Base-by-base conservation (phyloP, 2,113 vertebrate genomes). In the Psammodynastes pulverulentus region DNA sequence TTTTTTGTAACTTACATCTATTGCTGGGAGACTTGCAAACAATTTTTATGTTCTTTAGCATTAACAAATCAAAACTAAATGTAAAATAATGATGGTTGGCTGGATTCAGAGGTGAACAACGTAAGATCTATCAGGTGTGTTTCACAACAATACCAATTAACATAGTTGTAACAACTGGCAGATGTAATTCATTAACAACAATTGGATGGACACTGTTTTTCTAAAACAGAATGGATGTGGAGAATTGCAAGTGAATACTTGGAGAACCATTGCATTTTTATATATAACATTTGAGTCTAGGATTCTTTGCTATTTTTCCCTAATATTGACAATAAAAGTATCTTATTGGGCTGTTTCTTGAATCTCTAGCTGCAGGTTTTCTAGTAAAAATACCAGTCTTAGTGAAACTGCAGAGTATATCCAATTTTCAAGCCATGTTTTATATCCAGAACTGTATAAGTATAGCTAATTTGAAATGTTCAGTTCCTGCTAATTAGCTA, bases 1-100 rank as follows among this genome's bases (percentile, higher is more conserved):
- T 92, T 93, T 91, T 95, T 95, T 94, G 94, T 94, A 94, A 87
- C 67, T 94, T 94, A 92, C 86, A 49, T 95, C 52, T 21, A 54
- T 87, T 53, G 6, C 1, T n/a, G 13, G 53, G 34, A 49, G 43
- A 58, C 26, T 58, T 29, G 56, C 79, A 24, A 84, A 90, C 62
- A 90, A 54, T 51, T 54, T 9, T 29, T 86, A 39, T 5, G 15
- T 48, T 29, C 21, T 91, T 91, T 48, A 53, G 43, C 46, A 48
- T 58, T 72, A 39, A 72, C 13, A 72, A 72, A 19, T 72, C 15
- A 34, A 72, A 72, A 72, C 67, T 72, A 39, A 72, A 72, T 39
- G 6, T 72, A 72, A 19, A n/a, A 39, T 72, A 17, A 72, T 72
- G n/a, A 72, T 39, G 67, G 13, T 72, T 34, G 15, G 67, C 67